phyloP scores from a whole-genome alignment of 2,797 vertebrate species.

The Lutra lutra region DNA sequence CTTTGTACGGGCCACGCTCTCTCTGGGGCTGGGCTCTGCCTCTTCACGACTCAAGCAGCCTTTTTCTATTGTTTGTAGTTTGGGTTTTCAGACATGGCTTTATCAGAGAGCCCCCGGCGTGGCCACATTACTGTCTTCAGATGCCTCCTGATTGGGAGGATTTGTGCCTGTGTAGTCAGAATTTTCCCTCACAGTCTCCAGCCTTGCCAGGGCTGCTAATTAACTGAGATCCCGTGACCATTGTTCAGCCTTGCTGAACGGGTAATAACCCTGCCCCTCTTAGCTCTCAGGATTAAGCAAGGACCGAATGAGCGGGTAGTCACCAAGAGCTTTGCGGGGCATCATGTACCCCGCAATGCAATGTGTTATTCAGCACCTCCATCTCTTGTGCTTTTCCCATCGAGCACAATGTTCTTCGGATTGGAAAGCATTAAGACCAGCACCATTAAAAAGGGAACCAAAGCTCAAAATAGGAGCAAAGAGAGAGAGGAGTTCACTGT shows the following conservation, averaged over 20 bases:
- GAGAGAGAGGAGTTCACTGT: constrained; percentile 11
- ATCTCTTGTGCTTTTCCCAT: constrained; percentile 51
- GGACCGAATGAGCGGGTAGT: neutral
- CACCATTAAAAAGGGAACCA: constrained; percentile 47
- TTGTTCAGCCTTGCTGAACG: neutral
- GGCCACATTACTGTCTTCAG: neutral
- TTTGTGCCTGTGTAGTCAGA: constrained; percentile 30
- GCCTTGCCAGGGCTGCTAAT: neutral
- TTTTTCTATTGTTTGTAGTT: neutral
- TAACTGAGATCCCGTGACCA: neutral
- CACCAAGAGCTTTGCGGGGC: neutral
- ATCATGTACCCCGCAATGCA: neutral
- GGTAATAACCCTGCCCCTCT: neutral
- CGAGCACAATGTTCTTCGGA: constrained; percentile 58
- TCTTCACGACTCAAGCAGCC: neutral
- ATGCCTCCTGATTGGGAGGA: neutral
- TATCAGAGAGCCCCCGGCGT: neutral
- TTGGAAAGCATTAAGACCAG: neutral
- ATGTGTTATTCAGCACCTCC: neutral
- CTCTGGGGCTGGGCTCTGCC: neutral
- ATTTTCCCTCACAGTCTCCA: neutral
- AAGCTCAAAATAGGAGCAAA: constrained; percentile 59
- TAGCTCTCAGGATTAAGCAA: neutral
- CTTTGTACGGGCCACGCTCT: neutral
- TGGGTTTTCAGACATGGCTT: neutral